Conservation (phyloP, 2,113 vertebrate genomes). For the Sphyrna mokarran region DNA sequence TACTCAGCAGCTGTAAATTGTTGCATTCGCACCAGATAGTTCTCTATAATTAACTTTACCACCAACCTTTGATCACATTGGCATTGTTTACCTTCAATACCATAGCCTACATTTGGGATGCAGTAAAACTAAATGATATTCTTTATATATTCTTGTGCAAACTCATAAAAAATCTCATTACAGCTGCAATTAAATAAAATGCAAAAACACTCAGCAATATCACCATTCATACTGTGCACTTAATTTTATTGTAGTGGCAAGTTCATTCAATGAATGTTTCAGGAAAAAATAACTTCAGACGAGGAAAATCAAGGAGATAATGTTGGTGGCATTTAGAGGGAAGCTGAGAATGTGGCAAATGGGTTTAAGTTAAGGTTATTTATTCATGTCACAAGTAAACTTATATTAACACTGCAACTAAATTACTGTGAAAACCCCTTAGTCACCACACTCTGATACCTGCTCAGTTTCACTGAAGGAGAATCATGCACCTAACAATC, state of each 20-base stretch:
- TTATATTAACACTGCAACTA: no score
- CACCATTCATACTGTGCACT: neutral
- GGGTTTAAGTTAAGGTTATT: no score
- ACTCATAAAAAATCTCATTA: neutral
- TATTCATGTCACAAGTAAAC: no score
- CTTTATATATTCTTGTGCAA: neutral
- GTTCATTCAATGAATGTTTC: neutral
- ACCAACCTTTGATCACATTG: slow-evolving; percentile 48
- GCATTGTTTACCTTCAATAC: slow-evolving; percentile 45
- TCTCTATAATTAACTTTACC: slow-evolving; percentile 50
- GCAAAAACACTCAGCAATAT: neutral
- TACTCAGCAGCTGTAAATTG: slow-evolving; percentile 45
- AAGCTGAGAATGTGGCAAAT: neutral
- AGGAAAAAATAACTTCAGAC: neutral
- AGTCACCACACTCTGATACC: no score
- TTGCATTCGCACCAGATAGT: slow-evolving; percentile 51
- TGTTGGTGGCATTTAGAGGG: neutral
- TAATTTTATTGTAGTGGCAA: neutral
- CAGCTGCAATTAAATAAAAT: neutral
- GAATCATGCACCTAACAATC: no score
- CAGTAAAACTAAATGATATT: neutral
- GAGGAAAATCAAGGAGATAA: neutral
- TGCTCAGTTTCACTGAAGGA: no score
- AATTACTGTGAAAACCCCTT: no score
- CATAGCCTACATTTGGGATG: neutral